Evolutionary conservation across 2,888 invertebrate species (phyloP), one percentile per base, ranked within the genome.

Genomic region (Cheilosia vulpina): DNA sequence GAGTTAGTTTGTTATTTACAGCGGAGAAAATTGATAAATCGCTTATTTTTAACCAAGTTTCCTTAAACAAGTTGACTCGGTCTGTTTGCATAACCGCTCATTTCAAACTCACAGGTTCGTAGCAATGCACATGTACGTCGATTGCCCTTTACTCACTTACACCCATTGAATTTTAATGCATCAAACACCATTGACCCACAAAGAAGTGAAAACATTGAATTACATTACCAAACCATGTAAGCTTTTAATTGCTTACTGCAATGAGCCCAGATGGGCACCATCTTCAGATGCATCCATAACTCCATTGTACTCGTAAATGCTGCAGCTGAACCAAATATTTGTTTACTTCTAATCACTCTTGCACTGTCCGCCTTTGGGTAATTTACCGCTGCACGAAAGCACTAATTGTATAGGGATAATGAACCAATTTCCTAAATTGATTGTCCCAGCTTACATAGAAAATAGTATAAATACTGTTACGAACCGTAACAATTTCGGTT

Each of bases 171-270:
- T 57, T 31, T 34, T 31, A 57, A 57, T 34, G 3, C 34, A 34
- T 34, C 57, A 57, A 57, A 24, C n/a, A 55, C 55, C 13, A 11
- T 21, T 50, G 50, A 50, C n/a, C 27, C 6, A 21, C 55, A 55
- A 55, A 24, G 17, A 57, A 34, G 34, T 57, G 57, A 57, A 57
- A 57, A 34, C 17, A 17, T 15, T n/a, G 6, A n/a, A 34, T 38
- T 57, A 34, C 19, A 34, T 17, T 19, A 57, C 9, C 9, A 31
- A 31, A 9, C 17, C 11, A 4, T 52, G 50, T 24, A 21, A 19
- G 21, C 21, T 11, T 52, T 52, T 13, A 52, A 52, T 52, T 21
- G 50, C 3, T 13, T 7, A 52, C 11, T 13, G 50, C 15, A 21
- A n/a, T 7, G 5, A 17, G 38, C 13, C 3, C 4, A 38, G n/a